These are phyloP conservation scores for Meandrusa payeni DNA, from an alignment of 2,888 invertebrate species.

Conservation along the genomic window DNA sequence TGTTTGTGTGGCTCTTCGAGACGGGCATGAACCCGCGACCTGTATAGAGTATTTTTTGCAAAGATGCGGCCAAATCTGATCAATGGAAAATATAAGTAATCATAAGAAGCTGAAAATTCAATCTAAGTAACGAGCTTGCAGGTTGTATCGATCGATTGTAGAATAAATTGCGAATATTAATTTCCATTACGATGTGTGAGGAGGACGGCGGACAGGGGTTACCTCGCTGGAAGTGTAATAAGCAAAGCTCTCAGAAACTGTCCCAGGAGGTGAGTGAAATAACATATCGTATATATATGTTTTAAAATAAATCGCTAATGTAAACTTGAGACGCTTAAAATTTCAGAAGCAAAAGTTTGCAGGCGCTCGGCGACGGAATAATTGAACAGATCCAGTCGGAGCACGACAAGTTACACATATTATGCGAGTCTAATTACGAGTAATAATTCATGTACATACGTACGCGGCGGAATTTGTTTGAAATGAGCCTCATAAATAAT, in stretches of 20 bases:
- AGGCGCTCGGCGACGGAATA: conserved; percentile 5
- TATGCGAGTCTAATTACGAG: not conserved
- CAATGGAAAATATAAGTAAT: too few relatives aligned
- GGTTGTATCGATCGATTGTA: too few relatives aligned
- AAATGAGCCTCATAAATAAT: conserved; percentile 4
- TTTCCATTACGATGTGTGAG: too few relatives aligned
- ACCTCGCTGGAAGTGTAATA: not conserved
- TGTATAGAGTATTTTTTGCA: too few relatives aligned
- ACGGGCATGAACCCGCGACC: too few relatives aligned
- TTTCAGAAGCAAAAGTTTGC: not conserved
- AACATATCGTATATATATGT: conserved; percentile 2
- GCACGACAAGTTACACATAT: conserved; percentile 4
- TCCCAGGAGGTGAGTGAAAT: not conserved
- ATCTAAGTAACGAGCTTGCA: too few relatives aligned
- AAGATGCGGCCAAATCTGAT: too few relatives aligned
- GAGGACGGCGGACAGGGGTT: too few relatives aligned
- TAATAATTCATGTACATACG: not conserved
- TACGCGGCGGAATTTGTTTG: not conserved
- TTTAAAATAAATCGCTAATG: not conserved
- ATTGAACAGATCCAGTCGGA: conserved; percentile 5
- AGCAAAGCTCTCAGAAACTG: not conserved
- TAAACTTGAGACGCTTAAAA: conserved; percentile 6
- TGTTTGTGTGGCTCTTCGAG: too few relatives aligned
- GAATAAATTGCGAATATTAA: too few relatives aligned
- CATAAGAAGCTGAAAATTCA: too few relatives aligned